Base-by-base conservation (phyloP, 2,888 invertebrate species). In the Thecophora atra region DNA sequence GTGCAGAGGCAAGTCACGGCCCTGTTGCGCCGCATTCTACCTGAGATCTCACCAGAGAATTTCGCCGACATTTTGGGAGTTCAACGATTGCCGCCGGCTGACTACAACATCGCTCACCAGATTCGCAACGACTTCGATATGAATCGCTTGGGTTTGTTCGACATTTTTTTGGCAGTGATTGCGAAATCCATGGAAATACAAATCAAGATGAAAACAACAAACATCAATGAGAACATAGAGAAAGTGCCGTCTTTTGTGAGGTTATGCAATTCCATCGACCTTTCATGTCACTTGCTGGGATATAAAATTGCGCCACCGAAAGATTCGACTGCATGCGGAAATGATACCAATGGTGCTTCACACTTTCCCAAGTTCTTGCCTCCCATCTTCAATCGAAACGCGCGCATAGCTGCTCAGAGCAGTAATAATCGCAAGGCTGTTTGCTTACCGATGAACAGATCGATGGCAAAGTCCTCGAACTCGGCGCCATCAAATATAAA, bases 1-100 rank as follows among this genome's bases (percentile, higher is more conserved):
- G 97, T 98, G 1, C 98, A 98, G 84, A 89, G 98, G 85, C 98
- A 98, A 89, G 96, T 85, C 2, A 95, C 95, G 71, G 93, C 95
- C 0, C 87, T 98, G 24, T 84, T 98, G 28, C 89, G 96, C 62
- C 90, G 98, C 79, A 96, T 98, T 83, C 88, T 98, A 47, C 94
- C 95, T 0, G 97, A 97, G 87, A 94, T 98, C 60, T 91, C 94
- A 1, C 98, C 98, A 0, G 92, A 92, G 77, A 91, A 91, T 70
- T 91, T 98, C 81, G 92, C 94, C 0, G 91, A 91, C 72, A 91
- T 96, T 7, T 88, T 96, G 67, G 92, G 92, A 52, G 91, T 94
- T 1, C 89, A 90, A 24, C 87, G 89, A 42, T 87, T 94, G 73
- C 94, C 94, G 11, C 93, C 93, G 0, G 89, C 90, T 65, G 93